A percentile compares a stretch with the other conserved stretches of the same genome.
Evolutionary conservation across 2,888 invertebrate species (phyloP).

Genomic region (Oxystoma pomonae): DNA sequence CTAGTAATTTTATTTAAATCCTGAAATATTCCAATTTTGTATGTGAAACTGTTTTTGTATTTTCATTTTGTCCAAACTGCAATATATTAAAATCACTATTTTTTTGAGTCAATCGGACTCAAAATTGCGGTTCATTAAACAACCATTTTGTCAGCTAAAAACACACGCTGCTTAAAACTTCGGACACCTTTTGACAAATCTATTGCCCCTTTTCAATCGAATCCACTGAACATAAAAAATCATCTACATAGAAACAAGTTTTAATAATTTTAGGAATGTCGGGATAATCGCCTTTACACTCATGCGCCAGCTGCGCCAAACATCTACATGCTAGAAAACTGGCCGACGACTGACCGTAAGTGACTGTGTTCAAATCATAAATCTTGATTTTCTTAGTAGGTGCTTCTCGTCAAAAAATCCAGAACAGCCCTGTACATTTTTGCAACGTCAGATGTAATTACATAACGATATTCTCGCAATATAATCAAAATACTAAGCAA

Average conservation of each 20-base stretch:
- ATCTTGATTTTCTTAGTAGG: not conserved
- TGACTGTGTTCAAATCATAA: not conserved
- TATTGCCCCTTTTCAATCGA: conserved; percentile 4
- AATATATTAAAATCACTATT: not conserved
- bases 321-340: not conserved
- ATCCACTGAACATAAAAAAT: conserved; percentile 21
- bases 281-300: not conserved
- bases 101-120: not conserved
- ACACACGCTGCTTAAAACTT: conserved; percentile 8
- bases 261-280: not conserved
- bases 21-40: not conserved
- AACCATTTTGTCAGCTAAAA: conserved; percentile 25
- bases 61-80: not conserved
- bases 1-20: conserved; percentile 14
- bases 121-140: conserved; percentile 16
- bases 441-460: conserved; percentile 27
- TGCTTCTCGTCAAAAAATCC: conserved; percentile 25
- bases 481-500: conserved; percentile 26
- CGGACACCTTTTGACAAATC: conserved; percentile 6
- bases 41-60: conserved; percentile 4
- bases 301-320: not conserved
- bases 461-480: conserved; percentile 26
- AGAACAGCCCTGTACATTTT: conserved; percentile 30
- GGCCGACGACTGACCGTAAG: not conserved
- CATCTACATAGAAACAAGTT: conserved; percentile 18